Evolutionary conservation across 2,888 invertebrate species (phyloP).

Genomic region (Coenonympha arcania): DNA sequence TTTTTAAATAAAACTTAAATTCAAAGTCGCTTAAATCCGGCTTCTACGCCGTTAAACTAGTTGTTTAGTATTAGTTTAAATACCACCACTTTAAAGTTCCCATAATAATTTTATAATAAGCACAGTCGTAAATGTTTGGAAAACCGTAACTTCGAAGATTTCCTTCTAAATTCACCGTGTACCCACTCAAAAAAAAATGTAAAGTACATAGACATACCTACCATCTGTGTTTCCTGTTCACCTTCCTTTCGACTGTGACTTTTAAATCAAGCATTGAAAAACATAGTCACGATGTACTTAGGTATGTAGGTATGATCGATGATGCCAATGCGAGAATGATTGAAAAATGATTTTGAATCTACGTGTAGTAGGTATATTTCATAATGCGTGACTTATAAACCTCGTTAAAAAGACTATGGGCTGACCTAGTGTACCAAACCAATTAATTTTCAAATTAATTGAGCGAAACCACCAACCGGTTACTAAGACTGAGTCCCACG

Average conservation of each 20-base stretch:
- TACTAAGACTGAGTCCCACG: constrained; percentile 50
- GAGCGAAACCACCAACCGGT: constrained; percentile 60
- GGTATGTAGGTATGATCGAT: no score
- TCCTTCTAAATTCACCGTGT: neutral
- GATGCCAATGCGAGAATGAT: constrained; percentile 16
- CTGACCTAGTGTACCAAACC: constrained; percentile 52
- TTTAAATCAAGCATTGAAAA: constrained; percentile 20
- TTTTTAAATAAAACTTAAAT: no score
- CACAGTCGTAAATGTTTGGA: no score
- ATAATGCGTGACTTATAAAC: constrained; percentile 51
- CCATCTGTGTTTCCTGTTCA: constrained; percentile 10
- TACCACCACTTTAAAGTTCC: no score
- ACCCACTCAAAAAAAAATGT: neutral
- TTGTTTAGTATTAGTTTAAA: no score
- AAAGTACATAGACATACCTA: no score
- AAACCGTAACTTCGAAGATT: no score
- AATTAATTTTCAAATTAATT: constrained; percentile 67
- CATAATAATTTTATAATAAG: no score
- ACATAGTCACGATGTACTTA: constrained; percentile 19
- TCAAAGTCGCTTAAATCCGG: no score
- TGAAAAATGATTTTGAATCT: constrained; percentile 24
- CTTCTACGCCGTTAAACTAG: no score
- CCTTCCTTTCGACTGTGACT: constrained; percentile 11
- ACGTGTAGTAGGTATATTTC: no score
- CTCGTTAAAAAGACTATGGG: constrained; percentile 42